Evolutionary conservation across 2,113 vertebrate species (phyloP), one percentile per base, ranked within the genome.

Genomic region (Nothoprocta pentlandii): DNA sequence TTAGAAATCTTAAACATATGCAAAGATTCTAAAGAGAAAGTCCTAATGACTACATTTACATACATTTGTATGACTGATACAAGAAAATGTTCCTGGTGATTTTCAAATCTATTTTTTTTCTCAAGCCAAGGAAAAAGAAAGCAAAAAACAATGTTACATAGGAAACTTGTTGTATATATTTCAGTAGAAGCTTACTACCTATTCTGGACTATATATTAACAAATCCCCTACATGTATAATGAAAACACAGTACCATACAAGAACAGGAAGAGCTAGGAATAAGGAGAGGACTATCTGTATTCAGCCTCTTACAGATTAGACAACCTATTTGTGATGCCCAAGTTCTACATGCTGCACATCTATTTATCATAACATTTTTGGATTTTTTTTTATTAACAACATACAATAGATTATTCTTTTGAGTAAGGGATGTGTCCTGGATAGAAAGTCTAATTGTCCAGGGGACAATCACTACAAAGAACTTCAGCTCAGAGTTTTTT

Each of bases 1-100:
- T 25, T 67, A 32, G 69, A 93, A 93, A 84, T 79, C 74, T 21
- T 93, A 81, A 95, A 49, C 9, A 80, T 63, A 75, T 9, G 78
- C 62, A 75, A 74, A 87, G 9, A 32, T 78, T 32, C 80, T 78
- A 84, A 86, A 81, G 13, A 78, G 10, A 80, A 91, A 80, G 85
- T 80, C 30, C 54, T 76, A 82, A 85, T 85, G 17, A 67, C 56
- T 87, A 6, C 63, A 54, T 42, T 86, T 78, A 87, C 68, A 42
- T 83, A 39, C 34, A 74, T 80, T 95, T 86, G 30, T 68, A 13
- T 70, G 83, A 86, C 51, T 61, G 56, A 71, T n/a, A 39, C 9
- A 30, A 46, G n/a, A 89, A 78, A 71, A 86, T 19, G 4, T 59
- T 93, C 28, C 20, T 0, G 2, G 19, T 75, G 44, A 75, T 75